phyloP scores from a whole-genome alignment of 2,888 invertebrate genomes.

The Ditula angustiorana region DNA sequence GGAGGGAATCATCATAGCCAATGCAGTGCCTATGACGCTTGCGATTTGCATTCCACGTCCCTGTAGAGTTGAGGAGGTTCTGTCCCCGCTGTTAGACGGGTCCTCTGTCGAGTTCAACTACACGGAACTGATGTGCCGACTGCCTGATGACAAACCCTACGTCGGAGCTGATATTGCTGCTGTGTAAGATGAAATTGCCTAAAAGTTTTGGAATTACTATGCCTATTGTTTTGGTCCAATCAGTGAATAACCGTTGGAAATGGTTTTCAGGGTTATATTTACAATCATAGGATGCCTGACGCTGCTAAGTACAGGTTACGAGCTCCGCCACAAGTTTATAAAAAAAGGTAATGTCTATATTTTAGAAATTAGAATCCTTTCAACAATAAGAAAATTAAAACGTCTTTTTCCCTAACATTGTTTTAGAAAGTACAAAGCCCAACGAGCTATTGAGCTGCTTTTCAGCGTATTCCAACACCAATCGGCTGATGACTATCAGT shows the following conservation, averaged over 20 bases:
- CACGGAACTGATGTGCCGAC: conserved; percentile 10
- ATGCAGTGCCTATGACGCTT: conserved; percentile 7
- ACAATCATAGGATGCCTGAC: conserved; percentile 10
- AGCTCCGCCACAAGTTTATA: conserved; percentile 24
- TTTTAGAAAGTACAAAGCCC: conserved; percentile 6
- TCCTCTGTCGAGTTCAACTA: conserved; percentile 11
- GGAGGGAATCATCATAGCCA: not conserved
- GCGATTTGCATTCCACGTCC: conserved; percentile 22
- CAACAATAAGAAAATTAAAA: no score
- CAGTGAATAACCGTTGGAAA: not conserved
- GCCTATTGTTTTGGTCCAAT: not conserved
- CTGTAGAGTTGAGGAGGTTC: conserved; percentile 3
- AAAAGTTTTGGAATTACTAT: not conserved
- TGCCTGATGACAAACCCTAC: conserved; percentile 25
- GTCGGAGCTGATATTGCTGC: conserved; percentile 16
- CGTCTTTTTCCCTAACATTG: no score
- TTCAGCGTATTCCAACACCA: conserved; percentile 26
- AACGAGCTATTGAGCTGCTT: conserved; percentile 6
- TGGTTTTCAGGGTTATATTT: conserved; percentile 23
- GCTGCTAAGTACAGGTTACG: conserved; percentile 13
- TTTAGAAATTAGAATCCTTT: no score
- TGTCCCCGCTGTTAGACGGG: not conserved
- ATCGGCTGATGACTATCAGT: conserved; percentile 22
- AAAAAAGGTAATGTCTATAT: conserved; percentile 21
- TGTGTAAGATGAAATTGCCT: not conserved